Percentiles rank a stretch among this genome's conserved stretches.
Evolutionary conservation across 2,888 invertebrate genomes (phyloP).

Genomic region (Gastrophysa polygoni): DNA sequence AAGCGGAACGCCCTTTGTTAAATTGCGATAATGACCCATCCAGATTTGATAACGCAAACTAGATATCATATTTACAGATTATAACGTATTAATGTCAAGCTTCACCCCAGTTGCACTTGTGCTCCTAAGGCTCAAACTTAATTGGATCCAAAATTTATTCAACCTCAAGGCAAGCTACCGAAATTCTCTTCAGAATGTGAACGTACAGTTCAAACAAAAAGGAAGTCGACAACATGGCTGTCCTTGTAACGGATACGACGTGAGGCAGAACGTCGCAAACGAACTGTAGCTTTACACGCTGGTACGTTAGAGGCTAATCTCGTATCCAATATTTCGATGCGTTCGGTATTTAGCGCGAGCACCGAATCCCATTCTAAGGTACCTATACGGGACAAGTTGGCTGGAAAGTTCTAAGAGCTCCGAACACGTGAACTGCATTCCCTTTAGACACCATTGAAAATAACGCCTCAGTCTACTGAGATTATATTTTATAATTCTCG

Average conservation of each 20-base stretch:
- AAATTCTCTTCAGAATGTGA: conserved; percentile 19
- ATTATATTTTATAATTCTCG: no score
- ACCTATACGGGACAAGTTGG: conserved; percentile 19
- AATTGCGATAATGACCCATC: conserved; percentile 59
- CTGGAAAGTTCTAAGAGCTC: conserved; percentile 23
- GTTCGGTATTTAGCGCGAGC: conserved; percentile 3
- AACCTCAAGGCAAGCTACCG: conserved; percentile 47
- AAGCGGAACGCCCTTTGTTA: conserved; percentile 53
- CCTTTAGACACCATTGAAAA: conserved; percentile 39
- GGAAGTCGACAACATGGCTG: background rate
- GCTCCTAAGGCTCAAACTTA: conserved; percentile 51
- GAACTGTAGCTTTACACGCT: background rate
- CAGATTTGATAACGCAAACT: conserved; percentile 56
- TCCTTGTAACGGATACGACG: background rate
- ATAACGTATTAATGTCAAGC: conserved; percentile 53
- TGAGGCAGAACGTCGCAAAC: background rate
- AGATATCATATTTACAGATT: conserved; percentile 57
- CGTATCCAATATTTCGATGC: background rate
- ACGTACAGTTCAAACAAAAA: background rate
- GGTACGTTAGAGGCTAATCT: background rate
- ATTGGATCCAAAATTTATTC: conserved; percentile 55
- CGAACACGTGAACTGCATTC: conserved; percentile 32
- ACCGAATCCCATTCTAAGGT: conserved; percentile 18
- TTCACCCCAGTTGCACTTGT: conserved; percentile 51
- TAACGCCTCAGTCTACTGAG: conserved; percentile 29